Base-by-base conservation (phyloP, 2,888 invertebrate genomes). In the Latheticus oryzae region DNA sequence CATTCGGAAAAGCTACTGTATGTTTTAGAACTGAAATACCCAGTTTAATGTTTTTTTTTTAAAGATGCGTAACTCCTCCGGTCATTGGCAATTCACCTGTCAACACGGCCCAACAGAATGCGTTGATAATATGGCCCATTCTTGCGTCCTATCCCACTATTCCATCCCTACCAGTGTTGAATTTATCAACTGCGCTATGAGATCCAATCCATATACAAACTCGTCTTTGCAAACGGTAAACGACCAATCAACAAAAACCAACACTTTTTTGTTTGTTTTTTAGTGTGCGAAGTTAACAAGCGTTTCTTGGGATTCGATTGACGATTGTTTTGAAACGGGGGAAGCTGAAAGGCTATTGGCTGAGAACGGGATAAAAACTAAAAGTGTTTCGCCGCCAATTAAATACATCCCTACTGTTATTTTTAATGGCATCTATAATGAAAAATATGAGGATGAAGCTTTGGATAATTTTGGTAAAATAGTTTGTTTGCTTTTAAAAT, bases 81-180 rank as follows among this genome's bases (percentile, higher is more conserved):
- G 64, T n/a, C 58, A 45, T 1, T 69, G 65, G 64, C 28, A 13
- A 4, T 72, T 71, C 35, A 33, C 33, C 5, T 73, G 72, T 30
- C 71, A 73, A 60, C 69, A 70, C 52, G 70, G 70, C 7, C 33
- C 71, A 1, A 50, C 61, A 0, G 84, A 85, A 70, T 84, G 84
- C 65, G 67, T 69, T 2, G 83, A 82, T 5, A 85, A 84, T 68
- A 78, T 78, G 65, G 75, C 80, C 2, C 83, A 84, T 62, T 78
- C 82, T 1, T 84, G 84, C 59, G 82, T 77, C 1, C 68, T 83
- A 7, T 53, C 63, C n/a, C 32, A 55, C 4, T 32, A 62, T 19
- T 15, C 64, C 3, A 52, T 57, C 5, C 62, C 42, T 7, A 57
- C 65, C 33, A 56, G 63, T 11, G 48, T 68, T 1, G 65, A 72